Evolutionary conservation across 2,888 invertebrate genomes (phyloP).

Genomic region (Xestia ashworthii): DNA sequence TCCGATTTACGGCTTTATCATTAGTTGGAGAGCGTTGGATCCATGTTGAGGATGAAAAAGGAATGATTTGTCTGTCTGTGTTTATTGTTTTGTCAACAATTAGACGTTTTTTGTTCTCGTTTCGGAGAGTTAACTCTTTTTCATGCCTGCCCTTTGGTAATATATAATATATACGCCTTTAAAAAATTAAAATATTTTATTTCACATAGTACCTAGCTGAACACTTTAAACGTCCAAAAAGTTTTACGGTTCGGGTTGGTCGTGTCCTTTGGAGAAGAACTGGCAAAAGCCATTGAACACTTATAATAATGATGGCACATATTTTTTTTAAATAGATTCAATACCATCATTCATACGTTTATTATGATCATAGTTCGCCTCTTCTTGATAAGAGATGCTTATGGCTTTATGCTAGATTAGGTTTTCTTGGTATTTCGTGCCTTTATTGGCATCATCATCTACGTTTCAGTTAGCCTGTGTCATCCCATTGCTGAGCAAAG

Average conservation of each 20-base stretch:
- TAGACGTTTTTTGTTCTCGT: neutral
- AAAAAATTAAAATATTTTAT: too few species aligned
- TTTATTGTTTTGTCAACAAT: slow-evolving; percentile 15
- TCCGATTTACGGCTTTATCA: slow-evolving; percentile 75
- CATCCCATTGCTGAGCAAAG: too few species aligned
- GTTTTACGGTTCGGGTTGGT: too few species aligned
- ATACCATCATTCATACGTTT: neutral
- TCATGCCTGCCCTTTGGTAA: too few species aligned
- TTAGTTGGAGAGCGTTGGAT: slow-evolving; percentile 74
- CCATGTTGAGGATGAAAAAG: slow-evolving; percentile 35
- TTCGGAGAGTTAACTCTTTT: neutral
- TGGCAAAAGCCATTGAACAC: neutral
- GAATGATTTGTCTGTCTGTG: slow-evolving; percentile 48
- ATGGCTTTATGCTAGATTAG: neutral
- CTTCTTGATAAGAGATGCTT: neutral
- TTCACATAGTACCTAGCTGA: too few species aligned
- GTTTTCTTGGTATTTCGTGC: neutral
- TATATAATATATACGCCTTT: too few species aligned
- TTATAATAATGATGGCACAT: neutral
- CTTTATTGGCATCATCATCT: neutral
- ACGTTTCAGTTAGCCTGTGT: neutral
- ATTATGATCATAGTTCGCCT: neutral
- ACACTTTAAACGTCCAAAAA: too few species aligned
- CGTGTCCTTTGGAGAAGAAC: too few species aligned
- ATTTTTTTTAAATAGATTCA: neutral